Percentiles rank a stretch among this genome's conserved stretches.
Evolutionary conservation across 2,113 vertebrate species (phyloP).

Genomic region (Cinclus mexicanus): DNA sequence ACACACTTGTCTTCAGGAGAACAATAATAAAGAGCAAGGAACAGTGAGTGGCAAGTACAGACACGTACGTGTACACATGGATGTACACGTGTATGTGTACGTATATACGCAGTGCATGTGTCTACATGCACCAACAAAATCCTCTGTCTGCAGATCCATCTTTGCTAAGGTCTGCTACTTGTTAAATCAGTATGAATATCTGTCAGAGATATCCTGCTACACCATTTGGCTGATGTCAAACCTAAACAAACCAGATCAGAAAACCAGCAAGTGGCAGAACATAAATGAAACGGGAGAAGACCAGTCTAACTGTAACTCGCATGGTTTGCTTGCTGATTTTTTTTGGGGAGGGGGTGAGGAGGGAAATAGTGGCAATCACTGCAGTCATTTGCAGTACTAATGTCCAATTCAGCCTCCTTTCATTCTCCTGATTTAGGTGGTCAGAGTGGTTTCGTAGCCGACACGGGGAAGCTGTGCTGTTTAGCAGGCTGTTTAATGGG

Average conservation of each 20-base stretch:
- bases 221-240: conserved; percentile 96
- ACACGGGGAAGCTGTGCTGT: conserved; percentile 84
- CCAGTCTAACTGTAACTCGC: conserved; percentile 75
- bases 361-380: conserved; percentile 84
- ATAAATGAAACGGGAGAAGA: conserved; percentile 74
- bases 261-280: conserved; percentile 81
- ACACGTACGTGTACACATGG: rapidly evolving
- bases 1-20: background rate
- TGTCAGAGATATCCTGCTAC: conserved; percentile 88
- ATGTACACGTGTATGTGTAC: background rate
- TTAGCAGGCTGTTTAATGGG: conserved; percentile 97
- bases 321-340: conserved; percentile 80
- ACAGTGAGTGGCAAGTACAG: background rate
- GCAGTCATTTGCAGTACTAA: conserved; percentile 99
- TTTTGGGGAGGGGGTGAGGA: conserved; percentile 73
- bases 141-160: conserved; percentile 76
- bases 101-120: background rate
- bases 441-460: conserved; percentile 84
- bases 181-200: conserved; percentile 93
- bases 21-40: background rate
- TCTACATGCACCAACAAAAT: conserved; percentile 9
- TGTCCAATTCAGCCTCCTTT: conserved; percentile 99
- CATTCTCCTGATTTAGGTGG: conserved; percentile 97
- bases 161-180: conserved; percentile 81
- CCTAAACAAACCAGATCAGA: conserved; percentile 94